Percentiles rank a stretch among this genome's conserved stretches.
These are phyloP conservation scores for Hyperoplus immaculatus DNA, from an alignment of 2,797 vertebrate genomes.

Conservation along the genomic window DNA sequence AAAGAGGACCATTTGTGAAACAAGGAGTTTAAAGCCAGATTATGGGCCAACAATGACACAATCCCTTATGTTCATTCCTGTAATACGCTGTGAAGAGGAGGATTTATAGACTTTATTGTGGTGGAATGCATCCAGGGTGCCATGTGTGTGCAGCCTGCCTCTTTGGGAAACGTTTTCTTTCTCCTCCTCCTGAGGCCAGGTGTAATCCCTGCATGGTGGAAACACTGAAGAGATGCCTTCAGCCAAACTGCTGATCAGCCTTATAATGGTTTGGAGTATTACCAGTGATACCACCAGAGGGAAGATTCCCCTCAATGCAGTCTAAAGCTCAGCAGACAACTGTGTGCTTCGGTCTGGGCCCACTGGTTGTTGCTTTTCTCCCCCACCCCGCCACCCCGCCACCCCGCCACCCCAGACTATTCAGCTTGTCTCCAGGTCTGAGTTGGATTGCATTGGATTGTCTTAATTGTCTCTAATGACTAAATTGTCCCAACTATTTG, in stretches of 20 bases:
- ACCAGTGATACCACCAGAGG: conserved; percentile 72
- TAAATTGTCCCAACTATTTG: conserved; percentile 85
- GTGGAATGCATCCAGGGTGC: conserved; percentile 74
- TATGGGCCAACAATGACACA: conserved; percentile 88
- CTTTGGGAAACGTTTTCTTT: conserved; percentile 74
- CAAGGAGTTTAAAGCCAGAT: conserved; percentile 93
- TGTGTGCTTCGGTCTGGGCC: conserved; percentile 42
- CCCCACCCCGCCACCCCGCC: not conserved
- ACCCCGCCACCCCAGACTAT: conserved; percentile 1
- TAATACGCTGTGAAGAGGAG: conserved; percentile 85
- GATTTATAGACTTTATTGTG: conserved; percentile 85
- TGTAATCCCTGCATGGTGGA: conserved; percentile 80
- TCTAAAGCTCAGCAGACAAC: conserved; percentile 52
- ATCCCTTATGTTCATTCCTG: conserved; percentile 86
- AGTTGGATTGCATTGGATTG: conserved; percentile 79
- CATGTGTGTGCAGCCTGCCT: conserved; percentile 68
- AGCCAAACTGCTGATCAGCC: conserved; percentile 75
- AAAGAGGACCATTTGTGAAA: conserved; percentile 88
- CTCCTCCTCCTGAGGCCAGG: conserved; percentile 81
- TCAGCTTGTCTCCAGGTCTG: conserved; percentile 54
- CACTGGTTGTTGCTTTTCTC: conserved; percentile 62
- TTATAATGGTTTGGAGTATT: conserved; percentile 73
- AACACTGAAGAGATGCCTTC: conserved; percentile 66
- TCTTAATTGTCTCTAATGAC: conserved; percentile 85
- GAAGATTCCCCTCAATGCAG: conserved; percentile 70